phyloP scores from a whole-genome alignment of 2,113 vertebrate species.

The Atrichornis clamosus region DNA sequence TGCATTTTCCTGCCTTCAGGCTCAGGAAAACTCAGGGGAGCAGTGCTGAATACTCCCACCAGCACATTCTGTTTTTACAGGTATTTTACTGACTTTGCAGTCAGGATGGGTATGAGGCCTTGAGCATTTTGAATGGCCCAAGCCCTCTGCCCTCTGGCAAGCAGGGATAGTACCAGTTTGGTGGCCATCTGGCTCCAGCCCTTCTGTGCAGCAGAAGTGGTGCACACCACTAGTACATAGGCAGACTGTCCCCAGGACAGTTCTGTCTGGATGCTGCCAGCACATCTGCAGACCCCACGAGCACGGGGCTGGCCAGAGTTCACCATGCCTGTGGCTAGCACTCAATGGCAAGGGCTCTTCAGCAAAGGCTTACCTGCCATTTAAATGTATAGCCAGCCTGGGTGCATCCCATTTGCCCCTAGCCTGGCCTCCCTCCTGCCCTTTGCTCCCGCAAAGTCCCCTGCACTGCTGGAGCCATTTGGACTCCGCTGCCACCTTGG shows the following conservation, averaged over 20 bases:
- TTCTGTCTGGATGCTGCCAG: accelerated
- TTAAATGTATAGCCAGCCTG: background rate
- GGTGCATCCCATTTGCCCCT: no score
- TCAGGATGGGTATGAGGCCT: background rate
- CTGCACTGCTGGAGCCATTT: background rate
- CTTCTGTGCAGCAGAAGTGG: accelerated
- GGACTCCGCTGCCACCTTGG: no score
- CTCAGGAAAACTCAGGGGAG: background rate
- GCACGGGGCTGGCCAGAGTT: background rate
- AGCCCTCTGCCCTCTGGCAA: background rate
- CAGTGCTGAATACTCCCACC: background rate
- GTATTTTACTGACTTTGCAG: background rate
- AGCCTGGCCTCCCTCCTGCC: background rate
- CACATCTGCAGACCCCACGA: background rate
- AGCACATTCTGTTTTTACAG: background rate
- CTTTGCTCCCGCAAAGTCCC: background rate
- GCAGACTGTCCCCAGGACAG: accelerated
- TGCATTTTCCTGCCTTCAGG: conserved; percentile 12
- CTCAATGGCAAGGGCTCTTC: background rate
- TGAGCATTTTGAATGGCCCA: accelerated
- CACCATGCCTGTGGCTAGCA: accelerated
- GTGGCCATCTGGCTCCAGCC: background rate
- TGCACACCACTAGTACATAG: accelerated
- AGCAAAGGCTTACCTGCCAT: accelerated
- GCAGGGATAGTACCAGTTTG: background rate